Evolutionary conservation across 2,888 invertebrate species (phyloP).

Genomic region (Drosophila trichaetosa): DNA sequence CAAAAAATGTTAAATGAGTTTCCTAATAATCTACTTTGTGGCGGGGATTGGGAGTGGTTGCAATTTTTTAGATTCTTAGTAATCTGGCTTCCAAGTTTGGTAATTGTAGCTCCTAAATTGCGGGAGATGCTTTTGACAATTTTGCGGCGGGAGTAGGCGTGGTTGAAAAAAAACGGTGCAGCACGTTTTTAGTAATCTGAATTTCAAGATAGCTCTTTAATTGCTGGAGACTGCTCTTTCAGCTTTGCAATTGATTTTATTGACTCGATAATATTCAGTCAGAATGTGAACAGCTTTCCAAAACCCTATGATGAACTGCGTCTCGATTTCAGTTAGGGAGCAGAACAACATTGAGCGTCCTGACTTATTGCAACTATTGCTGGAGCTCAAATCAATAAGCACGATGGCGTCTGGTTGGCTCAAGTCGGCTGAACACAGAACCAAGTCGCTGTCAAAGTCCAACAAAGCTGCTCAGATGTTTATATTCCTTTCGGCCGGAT

Average conservation of each 20-base stretch:
- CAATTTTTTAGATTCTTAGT: too few relatives aligned
- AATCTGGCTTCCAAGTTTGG: too few relatives aligned
- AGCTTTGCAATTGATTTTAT: slow-evolving; percentile 86
- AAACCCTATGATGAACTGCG: slow-evolving; percentile 83
- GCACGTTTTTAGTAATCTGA: too few relatives aligned
- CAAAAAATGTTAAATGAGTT: too few relatives aligned
- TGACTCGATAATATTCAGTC: slow-evolving; percentile 85
- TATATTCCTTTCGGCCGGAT: slow-evolving; percentile 85
- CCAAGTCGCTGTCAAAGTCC: slow-evolving; percentile 78
- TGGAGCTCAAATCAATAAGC: slow-evolving; percentile 57
- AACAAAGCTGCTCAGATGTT: slow-evolving; percentile 84
- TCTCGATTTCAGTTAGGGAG: slow-evolving; percentile 84
- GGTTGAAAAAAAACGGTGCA: too few relatives aligned
- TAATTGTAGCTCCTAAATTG: too few relatives aligned
- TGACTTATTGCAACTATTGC: slow-evolving; percentile 85
- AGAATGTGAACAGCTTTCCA: slow-evolving; percentile 84
- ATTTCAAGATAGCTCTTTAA: too few relatives aligned
- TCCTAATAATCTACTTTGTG: too few relatives aligned
- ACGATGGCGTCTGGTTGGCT: slow-evolving; percentile 74
- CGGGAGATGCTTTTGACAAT: too few relatives aligned
- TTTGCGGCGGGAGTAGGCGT: too few relatives aligned
- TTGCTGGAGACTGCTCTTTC: neutral
- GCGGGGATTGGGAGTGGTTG: too few relatives aligned
- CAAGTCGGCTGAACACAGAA: slow-evolving; percentile 39
- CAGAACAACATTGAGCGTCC: slow-evolving; percentile 81